Percentiles rank a stretch among this genome's conserved stretches.
These are phyloP conservation scores for Pangasius macronema DNA, from an alignment of 2,797 vertebrate species.

Conservation along the genomic window DNA sequence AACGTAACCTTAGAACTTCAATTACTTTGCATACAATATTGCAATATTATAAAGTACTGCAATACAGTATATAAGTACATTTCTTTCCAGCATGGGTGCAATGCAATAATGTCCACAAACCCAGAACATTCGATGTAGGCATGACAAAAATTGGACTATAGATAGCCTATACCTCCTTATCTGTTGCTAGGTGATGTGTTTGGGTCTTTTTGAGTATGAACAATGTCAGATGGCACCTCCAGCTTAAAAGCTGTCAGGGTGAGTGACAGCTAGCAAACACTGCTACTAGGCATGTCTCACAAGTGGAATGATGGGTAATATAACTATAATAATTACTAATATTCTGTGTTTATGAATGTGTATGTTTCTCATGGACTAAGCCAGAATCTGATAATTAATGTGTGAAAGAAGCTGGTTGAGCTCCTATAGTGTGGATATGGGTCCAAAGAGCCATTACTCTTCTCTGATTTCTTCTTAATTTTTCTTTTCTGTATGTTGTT, in stretches of 20 bases:
- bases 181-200: conserved; percentile 4
- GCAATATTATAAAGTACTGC: background rate
- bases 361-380: background rate
- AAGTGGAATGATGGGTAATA: background rate
- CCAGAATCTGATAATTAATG: background rate
- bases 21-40: background rate
- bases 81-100: background rate
- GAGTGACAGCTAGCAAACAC: conserved; percentile 9
- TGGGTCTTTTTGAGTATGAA: background rate
- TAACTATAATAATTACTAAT: background rate
- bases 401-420: background rate
- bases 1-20: background rate
- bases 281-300: background rate
- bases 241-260: conserved; percentile 1
- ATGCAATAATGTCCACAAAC: background rate
- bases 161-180: background rate
- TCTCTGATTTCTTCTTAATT: background rate
- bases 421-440: background rate
- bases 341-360: background rate
- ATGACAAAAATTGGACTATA: background rate
- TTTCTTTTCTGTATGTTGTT: background rate
- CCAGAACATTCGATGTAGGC: background rate
- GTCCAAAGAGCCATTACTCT: background rate
- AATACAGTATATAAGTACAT: background rate
- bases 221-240: background rate